Percentiles rank a stretch among this genome's conserved stretches.
phyloP scores from a whole-genome alignment of 2,888 invertebrate species.

The Pantelozetes paolii region DNA sequence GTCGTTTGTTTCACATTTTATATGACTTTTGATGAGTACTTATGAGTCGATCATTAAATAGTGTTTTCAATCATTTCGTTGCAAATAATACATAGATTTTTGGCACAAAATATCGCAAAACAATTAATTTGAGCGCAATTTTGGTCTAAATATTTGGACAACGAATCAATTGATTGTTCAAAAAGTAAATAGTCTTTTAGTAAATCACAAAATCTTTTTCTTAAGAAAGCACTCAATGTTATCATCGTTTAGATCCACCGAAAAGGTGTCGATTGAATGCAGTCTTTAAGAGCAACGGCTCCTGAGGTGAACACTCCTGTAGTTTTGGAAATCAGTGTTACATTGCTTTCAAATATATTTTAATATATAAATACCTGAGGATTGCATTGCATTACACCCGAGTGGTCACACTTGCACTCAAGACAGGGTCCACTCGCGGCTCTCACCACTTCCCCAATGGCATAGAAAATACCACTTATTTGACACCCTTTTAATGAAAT shows the following conservation, averaged over 20 bases:
- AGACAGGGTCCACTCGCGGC: slow-evolving; percentile 87
- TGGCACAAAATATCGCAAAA: background rate
- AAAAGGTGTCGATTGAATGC: slow-evolving; percentile 47
- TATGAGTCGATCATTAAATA: background rate
- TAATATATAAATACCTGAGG: slow-evolving; percentile 60
- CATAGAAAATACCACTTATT: slow-evolving; percentile 76
- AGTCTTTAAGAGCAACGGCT: slow-evolving; percentile 47
- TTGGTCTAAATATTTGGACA: background rate
- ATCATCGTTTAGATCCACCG: slow-evolving; percentile 7
- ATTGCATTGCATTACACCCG: slow-evolving; percentile 91
- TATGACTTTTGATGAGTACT: background rate
- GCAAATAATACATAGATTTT: background rate
- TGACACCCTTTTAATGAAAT: slow-evolving; percentile 64
- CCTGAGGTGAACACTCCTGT: slow-evolving; percentile 51
- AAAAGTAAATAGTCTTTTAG: background rate
- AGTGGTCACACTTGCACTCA: slow-evolving; percentile 89
- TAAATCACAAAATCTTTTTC: background rate
- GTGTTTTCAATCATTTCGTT: background rate
- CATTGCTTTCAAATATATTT: background rate
- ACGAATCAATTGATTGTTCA: background rate
- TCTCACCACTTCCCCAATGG: slow-evolving; percentile 76
- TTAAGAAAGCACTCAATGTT: background rate
- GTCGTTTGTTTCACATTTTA: background rate
- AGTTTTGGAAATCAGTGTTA: background rate
- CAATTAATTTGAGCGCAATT: slow-evolving; percentile 19